Percentiles rank a stretch among this genome's conserved stretches.
These are phyloP conservation scores for Luperina testacea DNA, from an alignment of 2,888 invertebrate species.

Conservation along the genomic window DNA sequence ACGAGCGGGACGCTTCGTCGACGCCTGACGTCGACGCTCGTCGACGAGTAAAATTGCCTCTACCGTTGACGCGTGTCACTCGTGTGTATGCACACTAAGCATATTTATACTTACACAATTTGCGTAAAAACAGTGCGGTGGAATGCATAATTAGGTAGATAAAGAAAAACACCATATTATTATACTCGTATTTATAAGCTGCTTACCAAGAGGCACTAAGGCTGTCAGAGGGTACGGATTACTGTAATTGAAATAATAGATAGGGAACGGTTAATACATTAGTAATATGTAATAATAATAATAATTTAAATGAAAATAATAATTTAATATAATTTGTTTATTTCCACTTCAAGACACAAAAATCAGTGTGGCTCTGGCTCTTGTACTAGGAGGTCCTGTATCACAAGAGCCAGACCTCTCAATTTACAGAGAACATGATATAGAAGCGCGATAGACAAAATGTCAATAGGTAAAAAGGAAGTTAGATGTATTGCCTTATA, in stretches of 20 bases:
- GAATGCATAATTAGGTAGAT: background rate
- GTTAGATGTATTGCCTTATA: background rate
- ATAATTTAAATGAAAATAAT: too few species aligned
- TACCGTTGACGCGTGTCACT: background rate
- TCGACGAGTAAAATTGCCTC: background rate
- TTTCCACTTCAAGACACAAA: too few species aligned
- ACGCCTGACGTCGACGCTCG: too few species aligned
- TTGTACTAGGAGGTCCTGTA: too few species aligned
- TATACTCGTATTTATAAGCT: conserved; percentile 9
- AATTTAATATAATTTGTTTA: too few species aligned
- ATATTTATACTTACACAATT: background rate
- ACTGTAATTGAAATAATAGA: conserved; percentile 14
- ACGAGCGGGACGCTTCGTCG: too few species aligned
- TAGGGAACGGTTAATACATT: background rate
- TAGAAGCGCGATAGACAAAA: too few species aligned
- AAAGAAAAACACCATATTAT: background rate
- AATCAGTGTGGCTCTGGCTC: too few species aligned
- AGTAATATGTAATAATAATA: background rate
- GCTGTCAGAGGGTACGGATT: conserved; percentile 13
- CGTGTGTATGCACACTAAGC: background rate
- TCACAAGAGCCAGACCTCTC: too few species aligned
- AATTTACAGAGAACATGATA: too few species aligned
- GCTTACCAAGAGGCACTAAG: background rate
- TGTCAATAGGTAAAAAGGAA: background rate
- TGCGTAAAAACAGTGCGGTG: background rate